phyloP scores from a whole-genome alignment of 2,797 vertebrate genomes.

The Rhinophrynus dorsalis region DNA sequence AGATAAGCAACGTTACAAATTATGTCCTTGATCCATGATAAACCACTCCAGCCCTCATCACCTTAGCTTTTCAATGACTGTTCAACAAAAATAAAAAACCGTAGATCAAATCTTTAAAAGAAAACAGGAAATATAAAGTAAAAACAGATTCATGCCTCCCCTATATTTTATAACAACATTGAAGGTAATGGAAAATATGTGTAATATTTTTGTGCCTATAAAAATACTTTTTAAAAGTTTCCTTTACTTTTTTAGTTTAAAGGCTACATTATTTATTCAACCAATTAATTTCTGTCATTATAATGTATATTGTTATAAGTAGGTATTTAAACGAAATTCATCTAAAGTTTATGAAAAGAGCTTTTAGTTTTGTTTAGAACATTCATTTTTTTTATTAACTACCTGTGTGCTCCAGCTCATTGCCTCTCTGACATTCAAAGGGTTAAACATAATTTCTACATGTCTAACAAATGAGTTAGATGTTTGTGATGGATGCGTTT shows the following conservation, averaged over 20 bases:
- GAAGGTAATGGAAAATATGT: neutral
- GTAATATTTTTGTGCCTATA: neutral
- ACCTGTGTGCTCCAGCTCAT: too few relatives aligned
- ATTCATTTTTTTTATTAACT: too few relatives aligned
- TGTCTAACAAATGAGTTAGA: too few relatives aligned
- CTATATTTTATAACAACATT: neutral
- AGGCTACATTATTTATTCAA: too few relatives aligned
- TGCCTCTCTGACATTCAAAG: too few relatives aligned
- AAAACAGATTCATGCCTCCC: neutral
- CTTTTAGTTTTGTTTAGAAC: too few relatives aligned
- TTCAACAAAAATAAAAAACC: constrained; percentile 3
- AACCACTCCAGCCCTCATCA: neutral
- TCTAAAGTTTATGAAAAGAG: too few relatives aligned
- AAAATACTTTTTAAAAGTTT: neutral
- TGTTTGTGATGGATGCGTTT: too few relatives aligned
- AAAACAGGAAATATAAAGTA: constrained; percentile 19
- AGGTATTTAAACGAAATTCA: too few relatives aligned
- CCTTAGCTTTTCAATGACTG: neutral
- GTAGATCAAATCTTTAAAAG: constrained; percentile 8
- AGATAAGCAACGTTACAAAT: constrained; percentile 39
- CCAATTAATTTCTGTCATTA: too few relatives aligned
- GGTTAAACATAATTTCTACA: too few relatives aligned
- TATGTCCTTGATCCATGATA: constrained; percentile 22
- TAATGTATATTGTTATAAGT: too few relatives aligned
- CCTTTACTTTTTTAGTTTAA: neutral